Percentiles rank a stretch among this genome's conserved stretches.
phyloP scores from a whole-genome alignment of 2,797 vertebrate species.

The Hoplostethus mediterraneus region DNA sequence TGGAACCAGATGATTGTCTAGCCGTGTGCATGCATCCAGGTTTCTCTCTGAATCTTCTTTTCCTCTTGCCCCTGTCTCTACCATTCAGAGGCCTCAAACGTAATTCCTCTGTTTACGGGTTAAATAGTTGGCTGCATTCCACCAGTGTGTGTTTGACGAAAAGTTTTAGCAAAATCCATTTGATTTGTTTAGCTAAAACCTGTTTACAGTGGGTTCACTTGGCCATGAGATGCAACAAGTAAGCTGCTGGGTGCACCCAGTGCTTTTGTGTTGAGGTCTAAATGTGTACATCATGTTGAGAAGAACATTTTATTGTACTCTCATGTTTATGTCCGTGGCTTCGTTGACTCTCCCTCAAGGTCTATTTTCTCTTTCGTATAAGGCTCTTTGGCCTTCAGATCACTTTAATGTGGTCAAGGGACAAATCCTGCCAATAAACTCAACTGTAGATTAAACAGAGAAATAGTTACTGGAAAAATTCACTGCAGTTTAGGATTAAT shows the following conservation, averaged over 20 bases:
- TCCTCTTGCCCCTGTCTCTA: conserved; percentile 3
- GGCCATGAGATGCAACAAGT: conserved; percentile 49
- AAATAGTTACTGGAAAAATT: not conserved
- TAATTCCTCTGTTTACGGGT: conserved; percentile 69
- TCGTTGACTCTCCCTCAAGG: not conserved
- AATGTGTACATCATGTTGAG: not conserved
- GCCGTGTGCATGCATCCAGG: conserved; percentile 34
- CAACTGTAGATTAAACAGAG: not conserved
- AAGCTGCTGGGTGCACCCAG: conserved; percentile 4
- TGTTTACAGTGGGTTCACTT: conserved; percentile 55
- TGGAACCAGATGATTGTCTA: conserved; percentile 78
- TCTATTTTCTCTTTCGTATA: not conserved
- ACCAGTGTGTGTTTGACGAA: conserved; percentile 39
- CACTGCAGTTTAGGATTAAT: not conserved
- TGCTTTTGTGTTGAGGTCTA: conserved; percentile 5
- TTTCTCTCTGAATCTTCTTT: conserved; percentile 28
- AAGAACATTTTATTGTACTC: not conserved
- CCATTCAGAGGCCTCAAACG: conserved; percentile 40
- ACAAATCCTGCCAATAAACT: not conserved
- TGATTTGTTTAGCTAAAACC: conserved; percentile 43
- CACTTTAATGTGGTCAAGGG: not conserved
- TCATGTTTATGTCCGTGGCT: not conserved
- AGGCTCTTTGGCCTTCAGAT: not conserved
- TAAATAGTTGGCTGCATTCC: conserved; percentile 58
- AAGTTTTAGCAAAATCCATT: conserved; percentile 49